A percentile compares a stretch with the other conserved stretches of the same genome.
Evolutionary conservation across 2,888 invertebrate species (phyloP).

Genomic region (Synanthedon formicaeformis): DNA sequence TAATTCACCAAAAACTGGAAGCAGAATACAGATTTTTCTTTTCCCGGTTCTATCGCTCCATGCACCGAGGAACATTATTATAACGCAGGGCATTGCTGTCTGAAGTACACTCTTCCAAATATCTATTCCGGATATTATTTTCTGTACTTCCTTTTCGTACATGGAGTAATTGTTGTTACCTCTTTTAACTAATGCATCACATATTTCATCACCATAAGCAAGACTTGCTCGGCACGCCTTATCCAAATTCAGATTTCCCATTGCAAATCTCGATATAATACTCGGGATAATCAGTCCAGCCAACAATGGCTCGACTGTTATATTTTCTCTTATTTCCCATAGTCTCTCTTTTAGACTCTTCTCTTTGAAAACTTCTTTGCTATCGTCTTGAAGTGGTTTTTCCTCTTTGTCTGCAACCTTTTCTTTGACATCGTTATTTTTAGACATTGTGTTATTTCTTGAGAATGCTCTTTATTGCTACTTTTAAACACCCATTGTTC

Average conservation of each 20-base stretch:
- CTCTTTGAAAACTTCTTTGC: constrained; percentile 28
- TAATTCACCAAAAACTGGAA: constrained; percentile 69
- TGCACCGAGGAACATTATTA: constrained; percentile 72
- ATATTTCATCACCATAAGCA: constrained; percentile 41
- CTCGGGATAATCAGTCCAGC: constrained; percentile 78
- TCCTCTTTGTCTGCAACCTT: constrained; percentile 30
- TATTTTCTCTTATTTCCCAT: constrained; percentile 54
- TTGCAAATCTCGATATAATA: constrained; percentile 77
- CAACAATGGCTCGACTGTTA: constrained; percentile 79
- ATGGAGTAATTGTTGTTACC: constrained; percentile 64
- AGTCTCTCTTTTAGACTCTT: constrained; percentile 43
- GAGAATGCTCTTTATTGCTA: constrained; percentile 23
- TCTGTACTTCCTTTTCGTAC: constrained; percentile 74
- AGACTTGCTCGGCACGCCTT: constrained; percentile 58
- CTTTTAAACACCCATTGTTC: constrained; percentile 11
- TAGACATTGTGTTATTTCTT: neutral
- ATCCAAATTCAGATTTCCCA: constrained; percentile 57
- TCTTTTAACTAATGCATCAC: constrained; percentile 45
- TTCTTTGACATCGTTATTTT: constrained; percentile 1
- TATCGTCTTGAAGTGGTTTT: constrained; percentile 39
- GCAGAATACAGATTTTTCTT: constrained; percentile 67
- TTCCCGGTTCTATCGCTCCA: constrained; percentile 73
- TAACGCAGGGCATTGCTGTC: constrained; percentile 66
- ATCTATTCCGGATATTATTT: constrained; percentile 67
- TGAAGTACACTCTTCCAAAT: constrained; percentile 70